Conservation (phyloP, 2,113 vertebrate genomes). For the Corythoichthys intestinalis region DNA sequence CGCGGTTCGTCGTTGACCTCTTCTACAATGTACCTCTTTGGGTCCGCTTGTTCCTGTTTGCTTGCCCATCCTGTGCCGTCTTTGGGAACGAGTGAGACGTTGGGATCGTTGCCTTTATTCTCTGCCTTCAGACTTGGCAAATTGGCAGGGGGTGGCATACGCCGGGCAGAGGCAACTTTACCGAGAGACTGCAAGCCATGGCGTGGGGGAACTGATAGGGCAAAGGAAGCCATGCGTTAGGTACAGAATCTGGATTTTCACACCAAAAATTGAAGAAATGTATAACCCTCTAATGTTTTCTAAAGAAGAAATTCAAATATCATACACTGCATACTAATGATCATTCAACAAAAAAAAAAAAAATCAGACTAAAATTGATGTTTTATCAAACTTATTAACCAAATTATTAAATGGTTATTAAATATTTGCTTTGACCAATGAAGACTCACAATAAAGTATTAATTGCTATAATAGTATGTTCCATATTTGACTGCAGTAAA, state of each 20-base stretch:
- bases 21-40: constrained; percentile 80
- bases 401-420: too few relatives aligned
- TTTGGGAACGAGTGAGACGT: constrained; percentile 92
- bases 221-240: constrained; percentile 36
- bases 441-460: too few relatives aligned
- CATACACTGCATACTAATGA: background rate
- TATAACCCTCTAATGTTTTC: background rate
- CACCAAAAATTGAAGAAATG: background rate
- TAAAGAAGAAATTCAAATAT: background rate
- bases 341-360: background rate
- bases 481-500: too few relatives aligned
- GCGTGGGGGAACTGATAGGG: constrained; percentile 82
- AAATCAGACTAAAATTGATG: background rate
- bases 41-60: constrained; percentile 93
- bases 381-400: too few relatives aligned
- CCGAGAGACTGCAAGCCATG: constrained; percentile 97
- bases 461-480: too few relatives aligned
- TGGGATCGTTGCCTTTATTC: constrained; percentile 97
- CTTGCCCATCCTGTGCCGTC: constrained; percentile 99
- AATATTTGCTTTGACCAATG: too few relatives aligned
- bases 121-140: constrained; percentile 95
- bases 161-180: constrained; percentile 93
- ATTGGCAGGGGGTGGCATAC: constrained; percentile 93
- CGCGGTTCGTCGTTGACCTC: too few relatives aligned
- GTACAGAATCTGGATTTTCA: constrained; percentile 9